Evolutionary conservation across 2,888 invertebrate genomes (phyloP), one percentile per base, ranked within the genome.

Genomic region (Drosophila nigricruria): DNA sequence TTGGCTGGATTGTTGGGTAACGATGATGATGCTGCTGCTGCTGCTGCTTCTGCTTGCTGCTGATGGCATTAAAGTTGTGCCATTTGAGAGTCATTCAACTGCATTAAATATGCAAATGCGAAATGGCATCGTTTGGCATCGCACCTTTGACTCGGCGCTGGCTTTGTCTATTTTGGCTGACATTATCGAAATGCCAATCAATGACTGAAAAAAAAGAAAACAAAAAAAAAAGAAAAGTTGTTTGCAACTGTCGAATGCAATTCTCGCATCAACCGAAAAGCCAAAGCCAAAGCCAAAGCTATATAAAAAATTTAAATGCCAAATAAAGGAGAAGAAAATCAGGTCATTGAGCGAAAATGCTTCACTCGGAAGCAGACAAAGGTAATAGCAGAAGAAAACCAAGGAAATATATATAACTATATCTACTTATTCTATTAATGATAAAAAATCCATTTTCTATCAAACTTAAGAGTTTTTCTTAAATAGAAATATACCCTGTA

Each of bases 71-170:
- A 73, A 78, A 76, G 63, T 78, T 77, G 47, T 65, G 63, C 53
- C 79, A 70, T 79, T 70, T 66, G 66, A 66, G 50, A 77, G 63
- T 75, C 79, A 79, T 79, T 77, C 79, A 77, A 79, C 75, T 79
- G 77, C 76, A 77, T 75, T 79, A 77, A 81, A 87, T 84, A 87
- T 87, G 84, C 84, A 84, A 87, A 87, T 81, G 88, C 54, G 43
- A 78, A 79, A 82, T 74, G 67, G 65, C 77, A 63, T 76, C 73
- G 52, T 49, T 68, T 60, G 73, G 67, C 43, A 43, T 14, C 53
- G 68, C 77, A 82, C 79, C 81, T 70, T 73, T 63, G 76, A 73
- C 75, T 72, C 47, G 27, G 60, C 36, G 23, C 49, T 60, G 38
- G 43, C 32, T 69, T 70, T 79, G 73, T 79, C 70, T 72, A 54